These are phyloP conservation scores for Pangasius larnaudii DNA, from an alignment of 2,797 vertebrate species.

Conservation along the genomic window DNA sequence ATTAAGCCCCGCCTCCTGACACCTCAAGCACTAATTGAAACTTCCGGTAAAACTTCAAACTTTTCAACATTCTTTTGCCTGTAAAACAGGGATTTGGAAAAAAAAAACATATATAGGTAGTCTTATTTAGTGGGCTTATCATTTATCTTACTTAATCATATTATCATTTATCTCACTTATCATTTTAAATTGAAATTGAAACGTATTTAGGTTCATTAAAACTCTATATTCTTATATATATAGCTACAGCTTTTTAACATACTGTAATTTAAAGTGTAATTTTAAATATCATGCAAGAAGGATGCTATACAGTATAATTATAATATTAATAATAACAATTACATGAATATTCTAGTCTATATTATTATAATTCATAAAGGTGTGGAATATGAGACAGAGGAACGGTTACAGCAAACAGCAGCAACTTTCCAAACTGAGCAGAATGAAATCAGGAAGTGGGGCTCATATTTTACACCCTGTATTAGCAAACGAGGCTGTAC, in stretches of 20 bases:
- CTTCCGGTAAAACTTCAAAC: neutral
- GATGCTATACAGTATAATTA: neutral
- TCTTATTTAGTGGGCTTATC: neutral
- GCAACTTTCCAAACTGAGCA: neutral
- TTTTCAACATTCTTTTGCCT: neutral
- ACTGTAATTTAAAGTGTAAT: neutral
- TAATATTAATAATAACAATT: neutral
- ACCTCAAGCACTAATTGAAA: constrained; percentile 5
- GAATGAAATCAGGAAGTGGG: neutral
- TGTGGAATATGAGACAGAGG: neutral
- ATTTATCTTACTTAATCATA: too few relatives aligned
- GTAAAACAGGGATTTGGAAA: neutral
- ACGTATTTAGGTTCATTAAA: neutral
- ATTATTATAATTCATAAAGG: neutral
- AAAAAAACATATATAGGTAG: neutral
- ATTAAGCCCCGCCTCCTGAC: neutral
- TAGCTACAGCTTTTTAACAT: neutral
- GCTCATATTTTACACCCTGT: too few relatives aligned
- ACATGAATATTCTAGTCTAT: neutral
- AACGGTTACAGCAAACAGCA: neutral
- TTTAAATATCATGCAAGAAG: neutral
- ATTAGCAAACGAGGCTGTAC: neutral
- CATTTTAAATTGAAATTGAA: too few relatives aligned
- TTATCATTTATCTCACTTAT: neutral
- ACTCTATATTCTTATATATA: neutral